Evolutionary conservation across 2,888 invertebrate genomes (phyloP), one percentile per base, ranked within the genome.

Genomic region (Patella depressa): DNA sequence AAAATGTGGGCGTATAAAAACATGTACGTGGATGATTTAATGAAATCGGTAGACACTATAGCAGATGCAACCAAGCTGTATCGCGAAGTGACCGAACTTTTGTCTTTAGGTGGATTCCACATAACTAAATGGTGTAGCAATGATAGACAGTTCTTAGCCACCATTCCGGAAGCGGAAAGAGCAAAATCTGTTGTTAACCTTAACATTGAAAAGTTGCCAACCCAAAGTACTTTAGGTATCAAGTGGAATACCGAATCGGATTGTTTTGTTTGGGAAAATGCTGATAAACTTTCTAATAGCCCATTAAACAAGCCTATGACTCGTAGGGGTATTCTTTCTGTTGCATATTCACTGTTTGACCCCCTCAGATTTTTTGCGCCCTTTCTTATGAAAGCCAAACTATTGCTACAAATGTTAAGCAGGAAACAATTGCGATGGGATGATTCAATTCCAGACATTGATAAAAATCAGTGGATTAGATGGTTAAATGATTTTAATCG

Each of bases 261-360:
- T 45, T 57, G n/a, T 34, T 74, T 74, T n/a, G 11, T 57, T 53
- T 70, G 59, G 59, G 7, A 59, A 3, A 59, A 59, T 15, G 19
- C 19, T 17, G 19, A 17, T 12, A 34, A 34, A 34, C 34, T 34
- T 34, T 34, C 34, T 34, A 4, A 34, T 34, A 14, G 17, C 9
- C 12, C n/a, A 34, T 53, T 53, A 2, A n/a, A 65, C 7, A 74
- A 70, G n/a, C 17, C 74, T 15, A 53, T 53, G 11, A 69, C 74
- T 34, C 59, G 74, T 34, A 65, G 69, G 24, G 74, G 74, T 34
- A 69, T 74, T 65, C 69, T 74, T 34, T 74, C 74, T 3, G 53
- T 45, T 17, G 57, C 65, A n/a, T 69, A 19, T n/a, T 69, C 69
- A 34, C 24, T 74, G 53, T 69, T 55, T 9, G 74, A 74, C 53